Evolutionary conservation across 2,888 invertebrate species (phyloP).

Genomic region (Dromius quadrimaculatus): DNA sequence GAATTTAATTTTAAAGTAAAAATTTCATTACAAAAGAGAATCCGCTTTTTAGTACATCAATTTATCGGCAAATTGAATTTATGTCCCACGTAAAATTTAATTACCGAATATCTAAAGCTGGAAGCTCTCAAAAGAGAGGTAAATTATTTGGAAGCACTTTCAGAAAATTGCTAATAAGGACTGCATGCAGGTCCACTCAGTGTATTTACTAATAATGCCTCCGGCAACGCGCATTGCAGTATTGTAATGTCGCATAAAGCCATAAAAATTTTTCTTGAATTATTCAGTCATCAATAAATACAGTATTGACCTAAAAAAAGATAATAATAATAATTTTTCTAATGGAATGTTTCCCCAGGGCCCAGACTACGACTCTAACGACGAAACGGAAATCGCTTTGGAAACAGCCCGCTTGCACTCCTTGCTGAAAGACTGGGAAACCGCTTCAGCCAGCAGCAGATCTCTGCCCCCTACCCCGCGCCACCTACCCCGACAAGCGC

Average conservation of each 20-base stretch:
- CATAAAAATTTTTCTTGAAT: too few species aligned
- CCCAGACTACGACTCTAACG: slow-evolving; percentile 83
- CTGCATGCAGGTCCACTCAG: too few species aligned
- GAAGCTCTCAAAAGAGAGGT: too few species aligned
- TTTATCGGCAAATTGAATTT: slow-evolving; percentile 16
- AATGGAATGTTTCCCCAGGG: slow-evolving; percentile 70
- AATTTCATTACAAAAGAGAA: slow-evolving; percentile 6
- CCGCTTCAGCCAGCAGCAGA: slow-evolving; percentile 74
- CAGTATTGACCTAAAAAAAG: too few species aligned
- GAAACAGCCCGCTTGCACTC: slow-evolving; percentile 77
- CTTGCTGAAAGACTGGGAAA: slow-evolving; percentile 82
- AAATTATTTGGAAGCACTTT: too few species aligned
- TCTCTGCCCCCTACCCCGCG: slow-evolving; percentile 69
- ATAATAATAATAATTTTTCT: too few species aligned
- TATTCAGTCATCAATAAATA: too few species aligned
- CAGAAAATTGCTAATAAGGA: too few species aligned
- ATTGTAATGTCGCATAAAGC: too few species aligned
- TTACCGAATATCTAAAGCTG: not conserved
- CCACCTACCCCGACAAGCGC: slow-evolving; percentile 28
- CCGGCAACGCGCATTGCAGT: too few species aligned
- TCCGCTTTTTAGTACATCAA: not conserved
- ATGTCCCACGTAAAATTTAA: not conserved
- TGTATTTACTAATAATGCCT: too few species aligned
- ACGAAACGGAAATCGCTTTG: slow-evolving; percentile 79
- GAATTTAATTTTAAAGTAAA: slow-evolving; percentile 1